These are phyloP conservation scores for Platycnemis pennipes DNA, from an alignment of 2,888 invertebrate genomes.

Conservation along the genomic window DNA sequence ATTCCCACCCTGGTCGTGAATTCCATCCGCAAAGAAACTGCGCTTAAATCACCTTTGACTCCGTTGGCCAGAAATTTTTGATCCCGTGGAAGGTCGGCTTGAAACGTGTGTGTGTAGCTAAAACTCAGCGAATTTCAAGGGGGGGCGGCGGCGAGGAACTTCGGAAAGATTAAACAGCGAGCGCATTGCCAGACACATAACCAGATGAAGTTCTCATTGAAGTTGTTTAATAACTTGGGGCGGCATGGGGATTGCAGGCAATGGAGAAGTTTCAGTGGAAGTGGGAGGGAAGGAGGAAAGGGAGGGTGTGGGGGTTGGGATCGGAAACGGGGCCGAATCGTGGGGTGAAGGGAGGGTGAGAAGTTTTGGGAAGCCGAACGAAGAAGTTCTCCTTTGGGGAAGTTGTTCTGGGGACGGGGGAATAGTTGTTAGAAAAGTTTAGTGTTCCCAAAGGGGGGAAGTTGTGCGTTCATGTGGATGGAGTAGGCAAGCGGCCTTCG, in stretches of 20 bases:
- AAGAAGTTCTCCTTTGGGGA: slow-evolving; percentile 16
- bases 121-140: neutral
- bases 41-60: neutral
- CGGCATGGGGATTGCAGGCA: neutral
- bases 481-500: neutral
- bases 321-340: neutral
- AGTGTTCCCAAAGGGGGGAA: neutral
- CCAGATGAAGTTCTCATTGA: slow-evolving; percentile 36
- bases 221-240: slow-evolving; percentile 34
- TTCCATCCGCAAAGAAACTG: neutral
- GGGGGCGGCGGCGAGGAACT: neutral
- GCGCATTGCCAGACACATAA: slow-evolving; percentile 21
- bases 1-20: neutral
- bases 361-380: neutral
- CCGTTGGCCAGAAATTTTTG: neutral
- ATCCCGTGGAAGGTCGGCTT: neutral
- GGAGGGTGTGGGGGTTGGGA: neutral
- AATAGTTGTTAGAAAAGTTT: slow-evolving; percentile 3
- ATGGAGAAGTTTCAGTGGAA: neutral
- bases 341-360: neutral
- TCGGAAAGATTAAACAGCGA: slow-evolving; percentile 9
- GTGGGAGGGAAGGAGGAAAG: neutral
- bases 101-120: neutral
- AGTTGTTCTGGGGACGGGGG: neutral
- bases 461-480: neutral